Percentiles rank a stretch among this genome's conserved stretches.
Conservation (phyloP, 2,113 vertebrate species). For the Elephas maximus region DNA sequence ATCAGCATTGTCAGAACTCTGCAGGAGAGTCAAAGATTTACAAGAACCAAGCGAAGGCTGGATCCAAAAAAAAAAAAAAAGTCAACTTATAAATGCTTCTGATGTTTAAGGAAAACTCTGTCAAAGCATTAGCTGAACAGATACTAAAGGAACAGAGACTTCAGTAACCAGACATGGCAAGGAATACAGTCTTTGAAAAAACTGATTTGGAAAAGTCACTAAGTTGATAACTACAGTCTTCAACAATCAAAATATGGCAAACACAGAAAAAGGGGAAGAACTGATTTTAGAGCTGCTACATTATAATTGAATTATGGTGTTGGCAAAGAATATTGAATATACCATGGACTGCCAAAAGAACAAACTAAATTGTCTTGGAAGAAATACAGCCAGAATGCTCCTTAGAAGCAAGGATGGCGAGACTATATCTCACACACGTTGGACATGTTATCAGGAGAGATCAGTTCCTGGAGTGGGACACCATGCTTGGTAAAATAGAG, state of each 20-base stretch:
- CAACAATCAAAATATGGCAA: not conserved
- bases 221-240: not conserved
- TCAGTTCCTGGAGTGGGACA: no score
- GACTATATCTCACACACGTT: no score
- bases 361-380: no score
- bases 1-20: not conserved
- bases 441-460: no score
- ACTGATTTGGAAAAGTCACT: not conserved
- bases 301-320: not conserved
- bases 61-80: not conserved
- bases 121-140: not conserved
- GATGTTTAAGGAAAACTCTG: not conserved
- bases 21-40: not conserved
- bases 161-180: not conserved
- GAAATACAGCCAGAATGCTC: no score
- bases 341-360: no score
- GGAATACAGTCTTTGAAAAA: not conserved
- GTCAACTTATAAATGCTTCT: not conserved
- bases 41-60: not conserved
- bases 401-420: no score
- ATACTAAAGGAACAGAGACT: not conserved
- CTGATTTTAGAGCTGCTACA: not conserved
- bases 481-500: no score
- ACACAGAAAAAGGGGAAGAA: not conserved
- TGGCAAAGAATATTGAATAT: no score